Conservation (phyloP, 2,888 invertebrate species). For the Seira sanloemensis region DNA sequence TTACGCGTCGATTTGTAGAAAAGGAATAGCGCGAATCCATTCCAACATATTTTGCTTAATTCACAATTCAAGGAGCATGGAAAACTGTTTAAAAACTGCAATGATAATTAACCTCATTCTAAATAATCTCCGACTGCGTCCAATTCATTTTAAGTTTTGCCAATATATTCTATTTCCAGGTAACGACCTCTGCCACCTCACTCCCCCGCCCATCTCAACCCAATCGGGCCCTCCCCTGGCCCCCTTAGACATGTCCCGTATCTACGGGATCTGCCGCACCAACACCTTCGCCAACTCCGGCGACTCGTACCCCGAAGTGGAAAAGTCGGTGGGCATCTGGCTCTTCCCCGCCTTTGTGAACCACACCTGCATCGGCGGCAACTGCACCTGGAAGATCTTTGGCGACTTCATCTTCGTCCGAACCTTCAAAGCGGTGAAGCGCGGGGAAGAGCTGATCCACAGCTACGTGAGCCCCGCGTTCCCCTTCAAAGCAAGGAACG, state of each 20-base stretch:
- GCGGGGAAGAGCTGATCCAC: constrained; percentile 55
- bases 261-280: constrained; percentile 52
- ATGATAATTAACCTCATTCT: too few relatives aligned
- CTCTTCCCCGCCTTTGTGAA: constrained; percentile 61
- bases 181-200: constrained; percentile 39
- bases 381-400: constrained; percentile 64
- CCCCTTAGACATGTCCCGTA: constrained; percentile 42
- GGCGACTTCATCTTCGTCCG: constrained; percentile 58
- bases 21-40: too few relatives aligned
- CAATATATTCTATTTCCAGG: constrained; percentile 28
- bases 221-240: constrained; percentile 15
- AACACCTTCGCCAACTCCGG: constrained; percentile 57
- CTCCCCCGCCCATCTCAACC: not conserved
- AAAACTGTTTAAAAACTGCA: too few relatives aligned
- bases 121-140: too few relatives aligned
- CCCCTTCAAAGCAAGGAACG: constrained; percentile 37
- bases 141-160: too few relatives aligned
- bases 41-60: too few relatives aligned
- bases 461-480: constrained; percentile 61
- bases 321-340: constrained; percentile 60
- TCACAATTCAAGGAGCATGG: too few relatives aligned
- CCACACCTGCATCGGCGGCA: constrained; percentile 59
- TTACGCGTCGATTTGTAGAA: too few relatives aligned
- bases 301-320: constrained; percentile 52
- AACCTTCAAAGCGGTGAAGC: constrained; percentile 37